A percentile compares a stretch with the other conserved stretches of the same genome.
These are phyloP conservation scores for Aurelia sp. DNA, from an alignment of 30 jellyfish, hydroid and myxozoan species.

Conservation along the genomic window DNA sequence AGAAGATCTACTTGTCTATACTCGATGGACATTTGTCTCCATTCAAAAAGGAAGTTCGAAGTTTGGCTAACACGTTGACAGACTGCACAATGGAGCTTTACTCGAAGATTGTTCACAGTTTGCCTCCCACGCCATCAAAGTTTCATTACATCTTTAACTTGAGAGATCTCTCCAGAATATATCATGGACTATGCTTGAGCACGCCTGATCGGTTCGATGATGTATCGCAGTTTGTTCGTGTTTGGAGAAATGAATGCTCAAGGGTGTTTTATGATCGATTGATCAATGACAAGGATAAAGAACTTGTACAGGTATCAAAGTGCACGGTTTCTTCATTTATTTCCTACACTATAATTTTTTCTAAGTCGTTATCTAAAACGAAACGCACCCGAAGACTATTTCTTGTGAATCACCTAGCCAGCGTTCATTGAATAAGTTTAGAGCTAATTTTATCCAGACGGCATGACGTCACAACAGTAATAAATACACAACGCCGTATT, in stretches of 20 bases:
- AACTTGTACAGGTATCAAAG: slow-evolving; percentile 83
- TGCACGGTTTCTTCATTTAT: too few species aligned
- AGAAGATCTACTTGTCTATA: slow-evolving; percentile 85
- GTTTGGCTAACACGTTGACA: slow-evolving; percentile 70
- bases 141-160: slow-evolving; percentile 98
- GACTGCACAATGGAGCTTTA: slow-evolving; percentile 90
- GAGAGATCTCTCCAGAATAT: slow-evolving; percentile 94
- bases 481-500: too few species aligned
- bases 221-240: slow-evolving; percentile 81
- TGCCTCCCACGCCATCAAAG: slow-evolving; percentile 99
- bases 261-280: slow-evolving; percentile 95
- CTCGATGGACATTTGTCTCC: slow-evolving; percentile 93
- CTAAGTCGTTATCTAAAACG: too few species aligned
- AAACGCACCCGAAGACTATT: too few species aligned
- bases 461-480: too few species aligned
- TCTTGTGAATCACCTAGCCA: too few species aligned
- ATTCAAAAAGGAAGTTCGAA: slow-evolving; percentile 77
- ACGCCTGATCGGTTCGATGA: slow-evolving; percentile 92
- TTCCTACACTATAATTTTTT: too few species aligned
- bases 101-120: slow-evolving; percentile 78
- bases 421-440: too few species aligned
- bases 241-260: slow-evolving; percentile 97
- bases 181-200: slow-evolving; percentile 97
- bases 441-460: too few species aligned
- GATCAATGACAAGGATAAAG: slow-evolving; percentile 82